Conservation (phyloP, 2,888 invertebrate genomes). For the Heliconius ethilla region DNA sequence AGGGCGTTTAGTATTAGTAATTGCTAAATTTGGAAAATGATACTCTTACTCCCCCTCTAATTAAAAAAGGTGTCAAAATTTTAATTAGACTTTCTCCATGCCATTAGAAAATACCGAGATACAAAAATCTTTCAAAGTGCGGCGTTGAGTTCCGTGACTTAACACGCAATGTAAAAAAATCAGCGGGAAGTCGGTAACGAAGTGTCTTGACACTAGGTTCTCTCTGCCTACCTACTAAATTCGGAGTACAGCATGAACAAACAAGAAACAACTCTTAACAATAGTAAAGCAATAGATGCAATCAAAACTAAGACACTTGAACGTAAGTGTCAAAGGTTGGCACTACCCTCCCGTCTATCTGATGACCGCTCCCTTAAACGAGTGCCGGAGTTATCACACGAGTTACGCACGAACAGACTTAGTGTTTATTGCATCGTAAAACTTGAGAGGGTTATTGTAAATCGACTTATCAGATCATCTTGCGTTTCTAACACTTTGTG, state of each 20-base stretch:
- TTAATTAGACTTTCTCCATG: background rate
- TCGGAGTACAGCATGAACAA: background rate
- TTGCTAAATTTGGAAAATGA: background rate
- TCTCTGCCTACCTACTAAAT: background rate
- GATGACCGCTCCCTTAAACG: slow-evolving; percentile 62
- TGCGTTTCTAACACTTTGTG: slow-evolving; percentile 25
- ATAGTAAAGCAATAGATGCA: slow-evolving; percentile 29
- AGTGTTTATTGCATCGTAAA: slow-evolving; percentile 53
- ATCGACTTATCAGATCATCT: slow-evolving; percentile 40
- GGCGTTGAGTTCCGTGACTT: background rate
- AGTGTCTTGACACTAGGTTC: background rate
- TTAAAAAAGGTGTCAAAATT: background rate
- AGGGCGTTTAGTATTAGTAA: background rate
- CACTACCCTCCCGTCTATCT: slow-evolving; percentile 67
- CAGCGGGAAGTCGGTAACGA: background rate
- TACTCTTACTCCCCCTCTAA: background rate
- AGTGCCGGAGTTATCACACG: slow-evolving; percentile 50
- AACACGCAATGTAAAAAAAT: background rate
- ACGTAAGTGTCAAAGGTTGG: slow-evolving; percentile 55
- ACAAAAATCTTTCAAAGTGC: background rate
- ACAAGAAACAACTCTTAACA: background rate
- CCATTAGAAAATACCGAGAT: background rate
- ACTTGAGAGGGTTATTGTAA: slow-evolving; percentile 44
- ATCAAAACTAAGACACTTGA: slow-evolving; percentile 56
- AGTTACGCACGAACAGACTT: slow-evolving; percentile 48